A percentile compares a stretch with the other conserved stretches of the same genome.
These are phyloP conservation scores for Leptopilina myrica DNA, from an alignment of 2,888 invertebrate species.

Conservation along the genomic window DNA sequence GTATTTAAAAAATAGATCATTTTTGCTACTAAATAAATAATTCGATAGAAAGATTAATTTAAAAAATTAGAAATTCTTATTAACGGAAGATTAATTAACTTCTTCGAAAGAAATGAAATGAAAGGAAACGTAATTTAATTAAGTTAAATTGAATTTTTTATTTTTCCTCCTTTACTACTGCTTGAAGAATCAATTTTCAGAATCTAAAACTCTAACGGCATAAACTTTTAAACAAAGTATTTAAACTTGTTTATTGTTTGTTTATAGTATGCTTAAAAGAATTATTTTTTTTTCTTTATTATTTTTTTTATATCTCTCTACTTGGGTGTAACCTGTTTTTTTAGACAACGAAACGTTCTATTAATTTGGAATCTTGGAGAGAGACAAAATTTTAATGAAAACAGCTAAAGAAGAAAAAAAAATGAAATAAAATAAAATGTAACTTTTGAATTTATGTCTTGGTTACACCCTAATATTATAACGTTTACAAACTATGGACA, in stretches of 20 bases:
- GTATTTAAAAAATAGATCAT: too few relatives aligned
- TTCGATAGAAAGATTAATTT: too few relatives aligned
- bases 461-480: conserved; percentile 26
- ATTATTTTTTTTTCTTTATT: neutral
- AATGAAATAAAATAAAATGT: too few relatives aligned
- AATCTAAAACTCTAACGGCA: too few relatives aligned
- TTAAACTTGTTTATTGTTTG: conserved; percentile 9
- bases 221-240: neutral
- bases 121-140: too few relatives aligned
- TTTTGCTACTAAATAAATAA: too few relatives aligned
- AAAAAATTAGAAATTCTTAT: too few relatives aligned
- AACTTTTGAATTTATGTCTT: neutral
- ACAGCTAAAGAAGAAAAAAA: neutral
- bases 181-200: too few relatives aligned
- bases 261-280: neutral
- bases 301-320: neutral
- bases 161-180: too few relatives aligned
- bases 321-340: neutral
- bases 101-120: too few relatives aligned
- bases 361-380: neutral
- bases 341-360: neutral
- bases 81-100: too few relatives aligned
- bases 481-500: conserved; percentile 26
- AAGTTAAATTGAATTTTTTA: too few relatives aligned
- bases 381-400: conserved; percentile 31